These are phyloP conservation scores for Himantopus leucocephalus DNA, from an alignment of 2,113 vertebrate genomes.

Conservation along the genomic window DNA sequence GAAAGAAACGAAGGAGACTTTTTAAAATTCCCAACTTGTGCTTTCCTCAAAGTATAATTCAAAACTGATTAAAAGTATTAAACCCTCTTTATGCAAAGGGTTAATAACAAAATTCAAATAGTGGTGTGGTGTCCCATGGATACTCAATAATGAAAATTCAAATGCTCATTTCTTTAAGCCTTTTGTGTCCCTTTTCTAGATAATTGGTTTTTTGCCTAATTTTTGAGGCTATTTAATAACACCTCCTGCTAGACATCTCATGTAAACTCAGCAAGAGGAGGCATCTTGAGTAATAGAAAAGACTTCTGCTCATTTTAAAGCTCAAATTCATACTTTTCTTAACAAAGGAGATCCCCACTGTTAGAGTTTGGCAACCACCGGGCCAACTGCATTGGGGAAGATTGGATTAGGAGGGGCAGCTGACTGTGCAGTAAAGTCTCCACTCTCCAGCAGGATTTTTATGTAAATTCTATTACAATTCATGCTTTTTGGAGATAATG, in stretches of 20 bases:
- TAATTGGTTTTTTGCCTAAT: slow-evolving; percentile 79
- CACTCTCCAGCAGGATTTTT: slow-evolving; percentile 82
- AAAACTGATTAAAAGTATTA: slow-evolving; percentile 72
- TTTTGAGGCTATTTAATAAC: slow-evolving; percentile 80
- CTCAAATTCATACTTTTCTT: slow-evolving; percentile 81
- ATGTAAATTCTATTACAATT: slow-evolving; percentile 90
- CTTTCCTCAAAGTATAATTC: slow-evolving; percentile 66
- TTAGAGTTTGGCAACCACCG: slow-evolving; percentile 79
- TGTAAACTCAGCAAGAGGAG: slow-evolving; percentile 88
- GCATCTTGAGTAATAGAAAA: slow-evolving; percentile 79
- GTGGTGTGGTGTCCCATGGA: slow-evolving; percentile 70
- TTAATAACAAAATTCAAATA: slow-evolving; percentile 73
- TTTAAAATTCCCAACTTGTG: slow-evolving; percentile 38
- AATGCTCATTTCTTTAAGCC: slow-evolving; percentile 77
- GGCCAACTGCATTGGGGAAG: slow-evolving; percentile 80
- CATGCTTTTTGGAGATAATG: slow-evolving; percentile 80
- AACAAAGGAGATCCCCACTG: slow-evolving; percentile 87
- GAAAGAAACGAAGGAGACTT: slow-evolving; percentile 41
- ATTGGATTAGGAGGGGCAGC: slow-evolving; percentile 89
- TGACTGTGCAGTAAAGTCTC: slow-evolving; percentile 81
- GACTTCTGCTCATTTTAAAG: slow-evolving; percentile 81
- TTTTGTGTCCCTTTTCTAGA: slow-evolving; percentile 72
- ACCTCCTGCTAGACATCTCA: slow-evolving; percentile 80
- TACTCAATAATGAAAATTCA: slow-evolving; percentile 78
- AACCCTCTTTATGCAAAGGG: slow-evolving; percentile 70